These are phyloP conservation scores for Rhagoletis zephyria DNA, from an alignment of 1,140 invertebrate species.

Conservation along the genomic window DNA sequence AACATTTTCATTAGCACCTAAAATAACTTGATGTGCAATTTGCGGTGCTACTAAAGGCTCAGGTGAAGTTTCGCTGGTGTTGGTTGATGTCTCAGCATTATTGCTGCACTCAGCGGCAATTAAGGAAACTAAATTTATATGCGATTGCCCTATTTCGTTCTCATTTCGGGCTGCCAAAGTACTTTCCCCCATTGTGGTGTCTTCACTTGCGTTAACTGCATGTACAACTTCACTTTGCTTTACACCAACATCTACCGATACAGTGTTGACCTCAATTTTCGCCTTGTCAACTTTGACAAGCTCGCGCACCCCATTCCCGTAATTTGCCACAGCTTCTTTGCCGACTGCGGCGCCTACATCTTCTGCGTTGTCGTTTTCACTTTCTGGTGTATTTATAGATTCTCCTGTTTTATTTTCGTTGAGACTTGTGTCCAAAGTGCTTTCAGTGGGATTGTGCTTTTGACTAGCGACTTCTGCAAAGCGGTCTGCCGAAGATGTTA, in stretches of 20 bases:
- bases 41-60: background rate
- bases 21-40: background rate
- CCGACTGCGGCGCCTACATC: background rate
- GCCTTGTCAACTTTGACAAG: slow-evolving; percentile 8
- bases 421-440: background rate
- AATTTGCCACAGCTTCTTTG: background rate
- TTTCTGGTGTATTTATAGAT: slow-evolving; percentile 31
- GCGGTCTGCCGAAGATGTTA: background rate
- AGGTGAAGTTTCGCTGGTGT: background rate
- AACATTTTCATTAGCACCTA: background rate
- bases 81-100: background rate
- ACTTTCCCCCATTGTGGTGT: background rate
- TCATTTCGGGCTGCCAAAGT: background rate
- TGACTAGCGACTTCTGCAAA: background rate
- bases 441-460: background rate
- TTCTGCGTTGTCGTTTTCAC: background rate
- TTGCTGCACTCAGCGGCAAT: background rate
- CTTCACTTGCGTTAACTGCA: background rate
- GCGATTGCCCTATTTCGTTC: background rate
- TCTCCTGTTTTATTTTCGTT: slow-evolving; percentile 10
- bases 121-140: background rate
- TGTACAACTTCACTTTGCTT: background rate
- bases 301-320: background rate
- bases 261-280: slow-evolving; percentile 29
- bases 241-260: background rate